phyloP scores from a whole-genome alignment of 2,797 vertebrate genomes.

The Myripristis murdjan region DNA sequence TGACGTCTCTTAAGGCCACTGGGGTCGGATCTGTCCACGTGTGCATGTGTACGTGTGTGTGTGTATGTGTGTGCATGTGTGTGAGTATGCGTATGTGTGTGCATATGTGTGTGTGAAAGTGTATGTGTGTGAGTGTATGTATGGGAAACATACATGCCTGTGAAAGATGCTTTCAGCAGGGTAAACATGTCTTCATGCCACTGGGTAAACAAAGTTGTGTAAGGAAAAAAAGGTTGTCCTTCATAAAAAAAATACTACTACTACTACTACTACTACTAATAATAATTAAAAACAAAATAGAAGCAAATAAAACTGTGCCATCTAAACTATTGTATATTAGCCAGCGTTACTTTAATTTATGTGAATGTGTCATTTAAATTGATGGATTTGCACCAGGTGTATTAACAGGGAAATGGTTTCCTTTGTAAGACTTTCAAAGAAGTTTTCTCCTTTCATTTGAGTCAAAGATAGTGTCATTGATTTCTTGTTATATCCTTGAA shows the following conservation, averaged over 20 bases:
- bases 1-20: slow-evolving; percentile 76
- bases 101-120: too few relatives aligned
- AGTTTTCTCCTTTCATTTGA: neutral
- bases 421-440: neutral
- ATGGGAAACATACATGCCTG: too few relatives aligned
- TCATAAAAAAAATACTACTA: neutral
- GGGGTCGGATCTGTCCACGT: slow-evolving; percentile 58
- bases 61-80: neutral
- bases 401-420: neutral
- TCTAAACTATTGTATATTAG: neutral
- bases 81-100: slow-evolving; percentile 47
- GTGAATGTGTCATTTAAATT: neutral
- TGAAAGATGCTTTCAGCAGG: slow-evolving; percentile 59
- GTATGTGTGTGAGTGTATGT: too few relatives aligned
- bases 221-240: neutral
- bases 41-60: slow-evolving; percentile 56
- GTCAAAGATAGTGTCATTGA: neutral
- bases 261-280: too few relatives aligned
- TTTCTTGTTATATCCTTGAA: too few relatives aligned
- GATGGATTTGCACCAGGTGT: neutral
- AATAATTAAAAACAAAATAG: too few relatives aligned
- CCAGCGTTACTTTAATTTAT: neutral
- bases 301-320: neutral
- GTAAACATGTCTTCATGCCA: slow-evolving; percentile 49
- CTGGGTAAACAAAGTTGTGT: slow-evolving; percentile 44